phyloP scores from a whole-genome alignment of 2,888 invertebrate genomes.

The Drosophila mettleri region DNA sequence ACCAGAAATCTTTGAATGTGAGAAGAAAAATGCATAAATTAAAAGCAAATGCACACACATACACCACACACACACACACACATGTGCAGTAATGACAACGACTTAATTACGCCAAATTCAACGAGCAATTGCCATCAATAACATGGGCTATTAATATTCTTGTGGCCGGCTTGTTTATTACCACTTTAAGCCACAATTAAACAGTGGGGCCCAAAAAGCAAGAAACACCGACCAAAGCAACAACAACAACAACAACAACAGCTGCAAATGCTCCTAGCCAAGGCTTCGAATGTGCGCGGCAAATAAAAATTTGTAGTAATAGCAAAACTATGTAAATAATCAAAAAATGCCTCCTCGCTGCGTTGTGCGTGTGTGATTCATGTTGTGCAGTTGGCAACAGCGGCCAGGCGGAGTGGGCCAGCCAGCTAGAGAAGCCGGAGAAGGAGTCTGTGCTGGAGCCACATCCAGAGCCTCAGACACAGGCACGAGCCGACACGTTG shows the following conservation, averaged over 20 bases:
- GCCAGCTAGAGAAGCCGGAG: no score
- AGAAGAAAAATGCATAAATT: conserved; percentile 59
- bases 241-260: conserved; percentile 12
- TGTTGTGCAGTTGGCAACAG: conserved; percentile 60
- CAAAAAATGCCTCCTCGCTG: conserved; percentile 67
- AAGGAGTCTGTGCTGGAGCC: conserved; percentile 9
- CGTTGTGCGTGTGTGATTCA: conserved; percentile 77
- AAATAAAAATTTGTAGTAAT: conserved; percentile 81
- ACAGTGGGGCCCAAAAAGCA: conserved; percentile 65
- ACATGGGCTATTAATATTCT: conserved; percentile 81
- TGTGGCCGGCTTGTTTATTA: conserved; percentile 73
- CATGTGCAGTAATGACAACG: conserved; percentile 64
- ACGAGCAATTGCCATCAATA: conserved; percentile 83
- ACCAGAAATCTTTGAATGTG: conserved; percentile 26
- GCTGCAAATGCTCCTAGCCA: conserved; percentile 34
- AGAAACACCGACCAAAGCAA: conserved; percentile 42
- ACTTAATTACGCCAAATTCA: conserved; percentile 82
- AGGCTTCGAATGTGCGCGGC: conserved; percentile 58
- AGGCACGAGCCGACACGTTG: conserved; percentile 65
- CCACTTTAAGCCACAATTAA: conserved; percentile 79
- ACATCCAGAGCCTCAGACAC: conserved; percentile 18
- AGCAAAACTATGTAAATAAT: conserved; percentile 82
- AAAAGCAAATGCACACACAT: conserved; percentile 22
- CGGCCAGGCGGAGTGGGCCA: conserved; percentile 68
- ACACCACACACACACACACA: conserved; percentile 13